These are phyloP conservation scores for Centruroides vittatus DNA, from an alignment of 1,140 invertebrate genomes.

Conservation along the genomic window DNA sequence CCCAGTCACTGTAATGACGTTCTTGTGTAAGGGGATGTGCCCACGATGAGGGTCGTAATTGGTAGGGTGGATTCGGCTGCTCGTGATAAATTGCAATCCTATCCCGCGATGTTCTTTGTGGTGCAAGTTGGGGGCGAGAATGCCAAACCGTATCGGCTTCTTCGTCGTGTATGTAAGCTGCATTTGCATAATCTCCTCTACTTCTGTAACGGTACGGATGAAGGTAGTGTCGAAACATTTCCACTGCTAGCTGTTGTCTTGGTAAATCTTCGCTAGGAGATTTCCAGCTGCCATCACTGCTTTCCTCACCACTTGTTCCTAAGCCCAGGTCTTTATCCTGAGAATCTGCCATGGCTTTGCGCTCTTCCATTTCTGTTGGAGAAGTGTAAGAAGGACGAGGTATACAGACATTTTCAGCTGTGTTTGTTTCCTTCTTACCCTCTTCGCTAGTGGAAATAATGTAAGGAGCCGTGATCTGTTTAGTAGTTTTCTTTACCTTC, in stretches of 20 bases:
- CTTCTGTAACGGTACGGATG: background rate
- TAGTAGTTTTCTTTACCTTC: background rate
- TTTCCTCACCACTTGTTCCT: constrained; percentile 58
- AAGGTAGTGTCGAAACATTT: background rate
- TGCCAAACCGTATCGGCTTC: background rate
- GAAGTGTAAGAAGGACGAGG: too few relatives aligned
- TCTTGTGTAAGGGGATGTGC: too few relatives aligned
- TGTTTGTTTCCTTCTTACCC: background rate
- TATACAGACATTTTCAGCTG: too few relatives aligned
- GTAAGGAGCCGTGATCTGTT: background rate
- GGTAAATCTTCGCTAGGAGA: constrained; percentile 6
- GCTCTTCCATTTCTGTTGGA: too few relatives aligned
- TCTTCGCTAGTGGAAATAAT: background rate
- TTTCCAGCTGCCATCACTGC: constrained; percentile 45
- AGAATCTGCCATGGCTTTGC: constrained; percentile 1
- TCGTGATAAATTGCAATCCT: too few relatives aligned
- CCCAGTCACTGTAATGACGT: too few relatives aligned
- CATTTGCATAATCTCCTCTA: constrained; percentile 6
- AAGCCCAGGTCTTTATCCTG: constrained; percentile 66
- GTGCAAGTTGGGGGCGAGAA: too few relatives aligned
- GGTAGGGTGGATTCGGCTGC: too few relatives aligned
- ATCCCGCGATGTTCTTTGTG: too few relatives aligned
- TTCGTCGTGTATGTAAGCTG: constrained; percentile 5
- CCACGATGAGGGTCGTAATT: too few relatives aligned
- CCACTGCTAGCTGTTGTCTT: background rate